Evolutionary conservation across 2,797 vertebrate species (phyloP).

Genomic region (Gallirallus australis): DNA sequence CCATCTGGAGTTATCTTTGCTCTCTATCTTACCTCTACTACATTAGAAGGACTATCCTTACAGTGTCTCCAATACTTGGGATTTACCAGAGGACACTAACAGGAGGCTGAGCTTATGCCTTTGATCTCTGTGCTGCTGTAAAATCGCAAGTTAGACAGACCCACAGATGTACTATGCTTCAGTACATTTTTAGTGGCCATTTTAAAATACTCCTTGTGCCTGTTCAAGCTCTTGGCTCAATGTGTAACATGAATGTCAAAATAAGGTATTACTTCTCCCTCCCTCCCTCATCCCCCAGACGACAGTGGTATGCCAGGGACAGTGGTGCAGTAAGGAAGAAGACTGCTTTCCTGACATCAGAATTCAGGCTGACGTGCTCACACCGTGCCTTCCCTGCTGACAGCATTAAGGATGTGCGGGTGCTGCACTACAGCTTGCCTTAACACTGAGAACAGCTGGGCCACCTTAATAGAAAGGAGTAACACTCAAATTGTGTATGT

Average conservation of each 20-base stretch:
- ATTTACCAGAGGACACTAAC: neutral
- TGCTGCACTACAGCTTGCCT: neutral
- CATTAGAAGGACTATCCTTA: neutral
- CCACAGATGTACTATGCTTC: neutral
- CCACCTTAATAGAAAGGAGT: neutral
- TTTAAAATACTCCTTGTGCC: neutral
- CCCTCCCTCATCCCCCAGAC: neutral
- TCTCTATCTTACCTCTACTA: neutral
- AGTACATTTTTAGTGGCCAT: neutral
- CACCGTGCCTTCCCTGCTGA: neutral
- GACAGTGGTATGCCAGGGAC: neutral
- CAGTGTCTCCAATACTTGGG: neutral
- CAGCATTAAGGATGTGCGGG: neutral
- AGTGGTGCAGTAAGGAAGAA: neutral
- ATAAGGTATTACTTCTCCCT: neutral
- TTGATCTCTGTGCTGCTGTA: neutral
- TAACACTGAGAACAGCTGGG: neutral
- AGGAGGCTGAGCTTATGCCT: neutral
- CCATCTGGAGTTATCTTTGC: neutral
- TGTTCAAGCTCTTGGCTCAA: neutral
- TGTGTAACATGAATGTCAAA: fast-evolving
- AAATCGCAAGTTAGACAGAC: neutral
- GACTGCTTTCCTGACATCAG: neutral
- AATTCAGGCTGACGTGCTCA: neutral
- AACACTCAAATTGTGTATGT: neutral